Evolutionary conservation across 2,797 vertebrate genomes (phyloP).

Genomic region (Numenius phaeopus): DNA sequence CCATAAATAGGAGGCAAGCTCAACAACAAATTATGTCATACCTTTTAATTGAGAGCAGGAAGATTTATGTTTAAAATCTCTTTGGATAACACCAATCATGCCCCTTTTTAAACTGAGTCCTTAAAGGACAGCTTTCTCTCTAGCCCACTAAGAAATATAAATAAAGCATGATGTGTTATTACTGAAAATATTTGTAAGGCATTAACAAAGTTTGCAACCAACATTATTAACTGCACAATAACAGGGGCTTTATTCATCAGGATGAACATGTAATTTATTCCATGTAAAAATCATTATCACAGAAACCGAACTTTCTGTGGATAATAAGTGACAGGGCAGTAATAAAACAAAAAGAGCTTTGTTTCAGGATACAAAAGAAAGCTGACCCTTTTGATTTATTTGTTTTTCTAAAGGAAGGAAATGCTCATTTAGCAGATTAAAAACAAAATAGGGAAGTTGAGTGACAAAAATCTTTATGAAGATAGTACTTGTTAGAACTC

Average conservation of each 20-base stretch:
- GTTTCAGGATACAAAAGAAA: conserved; percentile 54
- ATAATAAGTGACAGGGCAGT: conserved; percentile 37
- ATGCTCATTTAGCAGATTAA: conserved; percentile 64
- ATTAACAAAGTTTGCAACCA: conserved; percentile 1
- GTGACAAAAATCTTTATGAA: conserved; percentile 50
- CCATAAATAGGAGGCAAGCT: not conserved
- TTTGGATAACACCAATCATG: not conserved
- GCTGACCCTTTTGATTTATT: conserved; percentile 53
- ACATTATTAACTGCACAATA: not conserved
- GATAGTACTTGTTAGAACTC: conserved; percentile 41
- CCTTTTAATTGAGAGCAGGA: conserved; percentile 15
- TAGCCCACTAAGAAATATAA: not conserved
- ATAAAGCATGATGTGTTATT: not conserved
- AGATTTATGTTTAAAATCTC: not conserved
- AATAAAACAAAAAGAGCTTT: conserved; percentile 62
- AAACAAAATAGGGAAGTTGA: conserved; percentile 33
- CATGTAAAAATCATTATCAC: conserved; percentile 59
- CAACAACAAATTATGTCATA: conserved; percentile 5
- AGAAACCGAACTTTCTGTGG: conserved; percentile 16
- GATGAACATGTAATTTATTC: conserved; percentile 33
- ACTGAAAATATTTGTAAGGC: conserved; percentile 21
- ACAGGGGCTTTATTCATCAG: conserved; percentile 50
- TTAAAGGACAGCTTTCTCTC: not conserved
- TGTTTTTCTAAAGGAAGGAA: conserved; percentile 54
- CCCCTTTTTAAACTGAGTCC: not conserved